A percentile compares a stretch with the other conserved stretches of the same genome.
Evolutionary conservation across 2,888 invertebrate genomes (phyloP).

Genomic region (Rhodophaea formosa): DNA sequence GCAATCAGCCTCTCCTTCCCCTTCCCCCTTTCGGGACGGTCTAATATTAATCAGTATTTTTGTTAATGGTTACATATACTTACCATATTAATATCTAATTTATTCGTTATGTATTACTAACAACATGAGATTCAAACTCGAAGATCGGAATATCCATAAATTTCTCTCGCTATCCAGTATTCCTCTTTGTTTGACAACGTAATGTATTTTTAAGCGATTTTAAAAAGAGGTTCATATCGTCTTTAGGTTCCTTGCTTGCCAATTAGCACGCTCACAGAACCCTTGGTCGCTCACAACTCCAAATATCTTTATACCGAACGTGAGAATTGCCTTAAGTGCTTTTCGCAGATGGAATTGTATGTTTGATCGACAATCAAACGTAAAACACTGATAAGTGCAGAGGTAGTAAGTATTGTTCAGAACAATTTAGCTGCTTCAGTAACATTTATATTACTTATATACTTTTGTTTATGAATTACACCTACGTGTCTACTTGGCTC

Average conservation of each 20-base stretch:
- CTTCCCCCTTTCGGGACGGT: too few species aligned
- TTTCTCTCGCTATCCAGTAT: slow-evolving; percentile 34
- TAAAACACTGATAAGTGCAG: slow-evolving; percentile 23
- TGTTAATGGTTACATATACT: too few species aligned
- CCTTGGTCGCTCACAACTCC: slow-evolving; percentile 30
- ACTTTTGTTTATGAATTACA: too few species aligned
- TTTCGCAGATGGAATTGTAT: slow-evolving; percentile 45
- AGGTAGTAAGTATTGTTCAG: slow-evolving; percentile 19
- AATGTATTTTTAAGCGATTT: slow-evolving; percentile 67
- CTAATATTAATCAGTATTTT: too few species aligned
- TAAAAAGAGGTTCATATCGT: slow-evolving; percentile 48
- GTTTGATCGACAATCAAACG: slow-evolving; percentile 46
- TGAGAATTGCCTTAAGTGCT: slow-evolving; percentile 51
- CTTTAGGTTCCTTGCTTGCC: slow-evolving; percentile 38
- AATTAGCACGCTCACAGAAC: slow-evolving; percentile 52
- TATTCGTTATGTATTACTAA: neutral
- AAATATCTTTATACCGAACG: slow-evolving; percentile 37
- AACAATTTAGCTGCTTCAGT: slow-evolving; percentile 24
- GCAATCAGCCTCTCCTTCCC: too few species aligned
- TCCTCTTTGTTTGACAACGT: slow-evolving; percentile 54
- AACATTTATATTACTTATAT: too few species aligned
- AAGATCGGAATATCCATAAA: slow-evolving; percentile 36
- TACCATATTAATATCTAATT: too few species aligned
- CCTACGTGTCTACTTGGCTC: too few species aligned
- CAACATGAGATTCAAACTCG: neutral